Conservation (phyloP, 1,140 invertebrate species). For the Ostrea edulis region DNA sequence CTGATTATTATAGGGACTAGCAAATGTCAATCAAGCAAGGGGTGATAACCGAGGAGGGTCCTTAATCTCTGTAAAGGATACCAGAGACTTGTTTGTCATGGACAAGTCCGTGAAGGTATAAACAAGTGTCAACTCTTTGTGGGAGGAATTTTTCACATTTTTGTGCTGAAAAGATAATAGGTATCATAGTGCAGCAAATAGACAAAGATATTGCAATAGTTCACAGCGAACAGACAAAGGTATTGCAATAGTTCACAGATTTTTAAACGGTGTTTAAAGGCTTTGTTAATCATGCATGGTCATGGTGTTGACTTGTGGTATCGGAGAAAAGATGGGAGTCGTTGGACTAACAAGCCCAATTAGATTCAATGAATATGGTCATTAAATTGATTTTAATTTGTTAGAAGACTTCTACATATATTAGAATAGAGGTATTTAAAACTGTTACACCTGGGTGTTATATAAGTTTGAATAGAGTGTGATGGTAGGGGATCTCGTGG, state of each 20-base stretch:
- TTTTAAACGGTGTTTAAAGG: background rate
- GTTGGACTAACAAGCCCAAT: no score
- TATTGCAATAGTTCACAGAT: background rate
- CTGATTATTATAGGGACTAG: background rate
- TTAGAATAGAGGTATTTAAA: no score
- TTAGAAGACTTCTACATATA: no score
- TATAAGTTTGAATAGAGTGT: no score
- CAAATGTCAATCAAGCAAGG: conserved; percentile 30
- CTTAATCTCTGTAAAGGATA: background rate
- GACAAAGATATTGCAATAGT: background rate
- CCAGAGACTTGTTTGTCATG: background rate
- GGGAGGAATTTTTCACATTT: conserved; percentile 1
- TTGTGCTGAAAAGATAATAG: conserved; percentile 21
- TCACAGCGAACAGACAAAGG: background rate
- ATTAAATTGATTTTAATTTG: no score
- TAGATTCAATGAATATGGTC: no score
- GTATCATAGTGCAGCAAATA: conserved; percentile 10
- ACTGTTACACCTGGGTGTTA: no score
- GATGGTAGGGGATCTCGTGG: background rate
- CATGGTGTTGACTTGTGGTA: background rate
- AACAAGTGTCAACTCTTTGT: background rate
- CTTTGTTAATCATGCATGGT: background rate
- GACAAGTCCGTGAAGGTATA: background rate
- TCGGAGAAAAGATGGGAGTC: background rate
- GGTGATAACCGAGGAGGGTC: background rate